Conservation (phyloP, 2,888 invertebrate species). For the Clepsis dumicolana region DNA sequence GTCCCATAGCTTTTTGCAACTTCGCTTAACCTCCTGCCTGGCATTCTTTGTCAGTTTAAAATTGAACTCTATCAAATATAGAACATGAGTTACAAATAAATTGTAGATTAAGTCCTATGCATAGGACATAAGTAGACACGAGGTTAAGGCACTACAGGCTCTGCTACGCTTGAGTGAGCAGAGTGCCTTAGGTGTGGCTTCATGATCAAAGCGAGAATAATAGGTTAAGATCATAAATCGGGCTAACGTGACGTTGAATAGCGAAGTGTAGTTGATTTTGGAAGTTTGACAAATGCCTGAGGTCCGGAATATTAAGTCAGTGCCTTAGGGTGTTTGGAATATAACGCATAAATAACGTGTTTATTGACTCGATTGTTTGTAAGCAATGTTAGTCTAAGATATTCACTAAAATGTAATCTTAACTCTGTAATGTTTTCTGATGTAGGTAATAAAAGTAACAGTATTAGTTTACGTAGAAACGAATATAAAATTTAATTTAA, state of each 20-base stretch:
- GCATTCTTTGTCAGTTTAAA: too few relatives aligned
- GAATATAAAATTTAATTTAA: too few relatives aligned
- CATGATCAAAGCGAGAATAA: conserved; percentile 22
- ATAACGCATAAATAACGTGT: neutral
- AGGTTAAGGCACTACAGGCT: conserved; percentile 2
- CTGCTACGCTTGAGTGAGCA: neutral
- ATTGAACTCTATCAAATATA: too few relatives aligned
- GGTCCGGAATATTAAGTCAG: neutral
- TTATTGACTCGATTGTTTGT: neutral
- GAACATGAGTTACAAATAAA: too few relatives aligned
- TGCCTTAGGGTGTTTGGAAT: neutral
- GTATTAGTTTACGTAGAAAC: too few relatives aligned
- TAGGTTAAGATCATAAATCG: conserved; percentile 16
- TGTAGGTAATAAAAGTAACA: too few relatives aligned
- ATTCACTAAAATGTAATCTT: neutral
- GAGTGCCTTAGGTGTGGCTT: conserved; percentile 14
- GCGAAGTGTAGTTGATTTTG: conserved; percentile 7
- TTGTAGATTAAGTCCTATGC: too few relatives aligned
- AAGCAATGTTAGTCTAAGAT: neutral
- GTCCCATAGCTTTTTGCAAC: conserved; percentile 23
- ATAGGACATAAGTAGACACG: too few relatives aligned
- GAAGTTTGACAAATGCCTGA: conserved; percentile 4
- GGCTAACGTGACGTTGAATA: conserved; percentile 1
- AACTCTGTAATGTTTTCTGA: too few relatives aligned
- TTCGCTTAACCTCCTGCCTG: too few relatives aligned